These are phyloP conservation scores for Mimachlamys varia DNA, from an alignment of 2,888 invertebrate genomes.

Conservation along the genomic window DNA sequence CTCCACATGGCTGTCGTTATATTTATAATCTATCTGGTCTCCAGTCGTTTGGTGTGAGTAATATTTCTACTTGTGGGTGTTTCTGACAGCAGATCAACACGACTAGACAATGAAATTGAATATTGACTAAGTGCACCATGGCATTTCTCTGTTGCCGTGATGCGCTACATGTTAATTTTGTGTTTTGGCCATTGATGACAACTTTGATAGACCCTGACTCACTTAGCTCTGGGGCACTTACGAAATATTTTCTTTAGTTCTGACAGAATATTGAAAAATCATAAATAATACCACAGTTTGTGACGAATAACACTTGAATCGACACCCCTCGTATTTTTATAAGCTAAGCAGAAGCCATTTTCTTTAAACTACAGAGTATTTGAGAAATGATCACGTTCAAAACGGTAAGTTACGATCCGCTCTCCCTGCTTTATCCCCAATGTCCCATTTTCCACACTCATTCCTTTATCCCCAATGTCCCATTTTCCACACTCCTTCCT, in stretches of 20 bases:
- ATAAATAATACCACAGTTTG: background rate
- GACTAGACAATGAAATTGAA: slow-evolving; percentile 18
- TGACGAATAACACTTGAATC: background rate
- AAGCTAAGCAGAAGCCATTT: background rate
- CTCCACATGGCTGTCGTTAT: background rate
- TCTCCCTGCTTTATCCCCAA: too few relatives aligned
- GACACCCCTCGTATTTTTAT: background rate
- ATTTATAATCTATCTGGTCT: background rate
- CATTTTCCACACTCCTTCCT: too few relatives aligned
- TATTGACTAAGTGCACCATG: slow-evolving; percentile 18
- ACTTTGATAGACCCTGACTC: background rate
- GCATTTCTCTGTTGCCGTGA: background rate
- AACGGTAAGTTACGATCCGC: background rate
- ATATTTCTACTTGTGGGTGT: background rate
- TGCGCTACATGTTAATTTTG: background rate
- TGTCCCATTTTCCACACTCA: too few relatives aligned
- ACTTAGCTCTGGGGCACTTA: background rate
- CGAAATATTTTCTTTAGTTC: background rate
- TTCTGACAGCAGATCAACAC: slow-evolving; percentile 3
- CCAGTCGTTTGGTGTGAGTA: background rate
- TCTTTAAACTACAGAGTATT: background rate
- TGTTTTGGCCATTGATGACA: background rate
- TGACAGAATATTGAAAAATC: background rate
- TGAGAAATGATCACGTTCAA: background rate
- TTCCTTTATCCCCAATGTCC: too few relatives aligned